phyloP scores from a whole-genome alignment of 2,113 vertebrate genomes.

The Hoplias malabaricus region DNA sequence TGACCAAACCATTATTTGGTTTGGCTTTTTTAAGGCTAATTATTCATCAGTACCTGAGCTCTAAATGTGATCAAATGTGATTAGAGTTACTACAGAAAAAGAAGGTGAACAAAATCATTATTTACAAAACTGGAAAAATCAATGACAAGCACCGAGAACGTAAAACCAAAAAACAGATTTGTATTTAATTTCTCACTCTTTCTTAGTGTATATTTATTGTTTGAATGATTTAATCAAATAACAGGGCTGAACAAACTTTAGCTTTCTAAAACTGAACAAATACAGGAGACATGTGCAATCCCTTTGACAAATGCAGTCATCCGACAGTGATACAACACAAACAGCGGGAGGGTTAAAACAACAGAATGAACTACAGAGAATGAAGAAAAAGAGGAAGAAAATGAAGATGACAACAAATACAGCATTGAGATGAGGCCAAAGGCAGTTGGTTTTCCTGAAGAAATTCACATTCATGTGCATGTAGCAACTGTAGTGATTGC shows the following conservation, averaged over 20 bases:
- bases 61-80: too few relatives aligned
- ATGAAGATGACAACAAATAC: not conserved
- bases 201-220: slow-evolving; percentile 88
- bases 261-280: slow-evolving; percentile 35
- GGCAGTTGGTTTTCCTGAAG: slow-evolving; percentile 24
- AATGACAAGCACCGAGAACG: not conserved
- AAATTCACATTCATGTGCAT: slow-evolving; percentile 78
- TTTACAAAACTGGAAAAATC: too few relatives aligned
- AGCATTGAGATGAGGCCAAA: slow-evolving; percentile 29
- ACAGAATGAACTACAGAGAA: too few relatives aligned
- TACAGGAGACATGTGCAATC: slow-evolving; percentile 30
- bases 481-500: slow-evolving; percentile 82
- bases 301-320: slow-evolving; percentile 35
- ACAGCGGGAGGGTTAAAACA: slow-evolving; percentile 10
- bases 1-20: too few relatives aligned
- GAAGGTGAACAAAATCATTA: too few relatives aligned
- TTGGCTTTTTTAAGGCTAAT: too few relatives aligned
- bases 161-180: not conserved
- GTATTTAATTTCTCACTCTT: slow-evolving; percentile 36
- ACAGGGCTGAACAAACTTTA: slow-evolving; percentile 62
- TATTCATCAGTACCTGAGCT: too few relatives aligned
- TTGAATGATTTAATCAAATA: slow-evolving; percentile 83
- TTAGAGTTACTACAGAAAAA: too few relatives aligned
- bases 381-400: not conserved
- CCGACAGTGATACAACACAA: slow-evolving; percentile 19